Conservation (phyloP, 1,140 invertebrate species). For the Temnothorax longispinosus region DNA sequence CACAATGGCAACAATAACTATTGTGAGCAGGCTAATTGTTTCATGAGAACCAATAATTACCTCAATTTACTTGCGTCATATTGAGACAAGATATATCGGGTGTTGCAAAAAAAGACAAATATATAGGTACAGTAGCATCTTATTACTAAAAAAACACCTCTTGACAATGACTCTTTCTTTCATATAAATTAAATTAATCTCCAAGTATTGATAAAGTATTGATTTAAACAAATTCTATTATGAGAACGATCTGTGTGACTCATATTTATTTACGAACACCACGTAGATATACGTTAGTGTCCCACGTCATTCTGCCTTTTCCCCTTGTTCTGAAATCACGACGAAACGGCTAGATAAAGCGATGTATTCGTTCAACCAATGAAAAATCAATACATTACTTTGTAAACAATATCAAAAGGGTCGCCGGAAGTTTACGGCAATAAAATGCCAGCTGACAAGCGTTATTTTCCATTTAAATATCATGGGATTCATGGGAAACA, state of each 20-base stretch:
- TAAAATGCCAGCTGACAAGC: constrained; percentile 30
- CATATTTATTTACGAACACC: constrained; percentile 16
- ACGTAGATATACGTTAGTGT: background rate
- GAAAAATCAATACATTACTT: constrained; percentile 75
- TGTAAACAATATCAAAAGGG: constrained; percentile 61
- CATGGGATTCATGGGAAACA: constrained; percentile 9
- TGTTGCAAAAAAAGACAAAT: background rate
- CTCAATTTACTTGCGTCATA: background rate
- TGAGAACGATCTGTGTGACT: background rate
- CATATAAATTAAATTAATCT: background rate
- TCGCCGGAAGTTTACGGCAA: constrained; percentile 54
- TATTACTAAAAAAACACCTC: background rate
- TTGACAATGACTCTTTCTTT: background rate
- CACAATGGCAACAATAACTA: constrained; percentile 38
- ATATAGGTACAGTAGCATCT: background rate
- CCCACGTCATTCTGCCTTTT: background rate
- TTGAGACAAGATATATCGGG: background rate
- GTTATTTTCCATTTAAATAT: constrained; percentile 16
- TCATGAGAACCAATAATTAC: constrained; percentile 27
- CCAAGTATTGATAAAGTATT: background rate
- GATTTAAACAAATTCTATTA: background rate
- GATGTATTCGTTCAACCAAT: constrained; percentile 52
- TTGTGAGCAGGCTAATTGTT: constrained; percentile 33
- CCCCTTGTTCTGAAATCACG: constrained; percentile 35
- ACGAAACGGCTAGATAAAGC: constrained; percentile 62